Conservation (phyloP, 2,113 vertebrate species). For the Macrotis lagotis region DNA sequence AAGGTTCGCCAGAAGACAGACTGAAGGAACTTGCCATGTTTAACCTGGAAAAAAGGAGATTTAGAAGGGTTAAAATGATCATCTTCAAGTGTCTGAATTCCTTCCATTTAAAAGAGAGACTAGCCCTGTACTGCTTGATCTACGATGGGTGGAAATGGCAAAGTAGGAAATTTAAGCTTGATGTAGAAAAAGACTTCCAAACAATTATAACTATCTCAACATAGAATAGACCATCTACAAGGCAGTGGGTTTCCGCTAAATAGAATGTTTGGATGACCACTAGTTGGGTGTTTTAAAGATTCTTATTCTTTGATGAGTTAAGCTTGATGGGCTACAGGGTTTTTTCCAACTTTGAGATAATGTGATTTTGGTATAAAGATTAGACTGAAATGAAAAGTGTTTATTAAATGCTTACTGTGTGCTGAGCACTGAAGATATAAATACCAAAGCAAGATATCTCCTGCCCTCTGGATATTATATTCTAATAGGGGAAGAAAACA, state of each 20-base stretch:
- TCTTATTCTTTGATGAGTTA: neutral
- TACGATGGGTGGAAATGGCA: neutral
- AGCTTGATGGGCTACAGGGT: neutral
- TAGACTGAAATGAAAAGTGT: neutral
- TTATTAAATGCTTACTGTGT: neutral
- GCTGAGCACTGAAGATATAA: neutral
- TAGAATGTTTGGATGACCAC: neutral
- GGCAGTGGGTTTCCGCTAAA: neutral
- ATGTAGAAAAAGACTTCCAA: neutral
- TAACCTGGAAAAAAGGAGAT: neutral
- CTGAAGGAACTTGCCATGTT: neutral
- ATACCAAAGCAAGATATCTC: neutral
- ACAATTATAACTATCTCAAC: neutral
- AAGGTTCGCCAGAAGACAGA: neutral
- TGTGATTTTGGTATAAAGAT: neutral
- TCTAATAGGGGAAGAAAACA: neutral
- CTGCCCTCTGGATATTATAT: neutral
- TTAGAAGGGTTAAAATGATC: neutral
- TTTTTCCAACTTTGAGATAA: neutral
- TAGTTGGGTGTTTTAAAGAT: neutral
- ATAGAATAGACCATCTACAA: neutral
- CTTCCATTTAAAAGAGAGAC: neutral
- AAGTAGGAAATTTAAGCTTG: neutral
- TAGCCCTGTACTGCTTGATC: neutral
- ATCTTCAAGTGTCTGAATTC: neutral